phyloP scores from a whole-genome alignment of 2,888 invertebrate genomes.

The Microctonus brassicae region DNA sequence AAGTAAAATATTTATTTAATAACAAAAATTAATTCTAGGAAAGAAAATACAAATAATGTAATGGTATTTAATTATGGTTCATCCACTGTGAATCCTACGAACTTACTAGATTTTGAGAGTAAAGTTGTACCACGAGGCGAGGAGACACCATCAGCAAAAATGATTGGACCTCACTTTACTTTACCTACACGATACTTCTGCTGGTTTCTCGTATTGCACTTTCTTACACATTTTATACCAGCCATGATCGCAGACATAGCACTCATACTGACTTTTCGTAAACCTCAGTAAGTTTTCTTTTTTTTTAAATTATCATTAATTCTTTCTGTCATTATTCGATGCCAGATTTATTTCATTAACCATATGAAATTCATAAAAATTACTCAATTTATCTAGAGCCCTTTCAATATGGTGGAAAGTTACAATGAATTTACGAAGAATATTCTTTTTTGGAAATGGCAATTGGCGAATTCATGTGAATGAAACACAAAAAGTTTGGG shows the following conservation, averaged over 20 bases:
- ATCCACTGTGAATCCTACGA: constrained; percentile 76
- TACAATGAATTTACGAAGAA: not conserved
- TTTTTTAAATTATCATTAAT: not conserved
- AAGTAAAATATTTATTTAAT: no score
- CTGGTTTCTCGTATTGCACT: constrained; percentile 43
- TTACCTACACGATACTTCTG: constrained; percentile 26
- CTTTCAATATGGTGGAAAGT: constrained; percentile 2
- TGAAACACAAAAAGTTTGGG: constrained; percentile 48
- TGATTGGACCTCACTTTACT: constrained; percentile 43
- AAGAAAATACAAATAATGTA: constrained; percentile 52
- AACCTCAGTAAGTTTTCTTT: constrained; percentile 53
- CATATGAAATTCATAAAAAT: not conserved
- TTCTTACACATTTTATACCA: constrained; percentile 53
- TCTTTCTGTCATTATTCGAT: not conserved
- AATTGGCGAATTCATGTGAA: constrained; percentile 48
- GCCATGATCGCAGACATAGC: constrained; percentile 49
- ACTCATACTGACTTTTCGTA: constrained; percentile 46
- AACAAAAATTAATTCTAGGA: no score
- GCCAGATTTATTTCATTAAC: not conserved
- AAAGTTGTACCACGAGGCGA: constrained; percentile 21
- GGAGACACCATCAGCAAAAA: constrained; percentile 41
- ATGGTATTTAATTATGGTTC: constrained; percentile 89
- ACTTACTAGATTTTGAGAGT: constrained; percentile 29
- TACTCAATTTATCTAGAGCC: constrained; percentile 16
- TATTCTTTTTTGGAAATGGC: constrained; percentile 33